These are phyloP conservation scores for Nansenia antarctica DNA, from an alignment of 2,113 vertebrate species.

Conservation along the genomic window DNA sequence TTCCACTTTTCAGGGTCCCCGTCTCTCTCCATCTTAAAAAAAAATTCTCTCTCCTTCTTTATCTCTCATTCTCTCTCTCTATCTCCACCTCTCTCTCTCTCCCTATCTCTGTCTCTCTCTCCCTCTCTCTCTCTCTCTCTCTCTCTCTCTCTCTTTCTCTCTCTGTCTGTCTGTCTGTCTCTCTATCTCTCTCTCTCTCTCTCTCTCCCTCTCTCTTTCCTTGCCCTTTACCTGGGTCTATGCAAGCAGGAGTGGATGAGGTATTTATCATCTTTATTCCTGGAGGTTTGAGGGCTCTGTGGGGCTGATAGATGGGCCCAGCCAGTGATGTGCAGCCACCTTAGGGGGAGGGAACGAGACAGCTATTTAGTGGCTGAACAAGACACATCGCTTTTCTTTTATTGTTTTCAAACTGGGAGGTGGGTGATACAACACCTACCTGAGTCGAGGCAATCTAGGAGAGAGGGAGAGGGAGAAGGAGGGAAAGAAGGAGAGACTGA, in stretches of 20 bases:
- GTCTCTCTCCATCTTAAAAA: constrained; percentile 16
- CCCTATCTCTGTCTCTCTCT: background rate
- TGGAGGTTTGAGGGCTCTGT: constrained; percentile 64
- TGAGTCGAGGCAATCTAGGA: constrained; percentile 15
- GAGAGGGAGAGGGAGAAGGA: constrained; percentile 34
- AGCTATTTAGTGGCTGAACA: constrained; percentile 79
- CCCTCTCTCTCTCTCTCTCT: constrained; percentile 7
- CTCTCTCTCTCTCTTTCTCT: constrained; percentile 36
- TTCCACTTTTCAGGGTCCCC: constrained; percentile 1
- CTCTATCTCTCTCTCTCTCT: constrained; percentile 35
- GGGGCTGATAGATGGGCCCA: constrained; percentile 74
- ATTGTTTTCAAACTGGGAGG: constrained; percentile 72
- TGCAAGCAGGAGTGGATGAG: constrained; percentile 22
- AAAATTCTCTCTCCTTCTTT: background rate
- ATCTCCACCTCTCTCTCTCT: no score
- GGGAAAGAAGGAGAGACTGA: no score
- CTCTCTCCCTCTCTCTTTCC: background rate
- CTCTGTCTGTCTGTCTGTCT: constrained; percentile 3
- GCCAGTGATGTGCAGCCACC: constrained; percentile 76
- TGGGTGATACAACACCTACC: constrained; percentile 17
- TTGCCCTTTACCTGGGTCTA: constrained; percentile 44
- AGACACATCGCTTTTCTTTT: constrained; percentile 78
- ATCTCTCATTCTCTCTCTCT: background rate
- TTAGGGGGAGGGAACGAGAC: constrained; percentile 74
- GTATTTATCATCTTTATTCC: constrained; percentile 76